A percentile compares a stretch with the other conserved stretches of the same genome.
phyloP scores from a whole-genome alignment of 2,797 vertebrate species.

The Helostoma temminkii region DNA sequence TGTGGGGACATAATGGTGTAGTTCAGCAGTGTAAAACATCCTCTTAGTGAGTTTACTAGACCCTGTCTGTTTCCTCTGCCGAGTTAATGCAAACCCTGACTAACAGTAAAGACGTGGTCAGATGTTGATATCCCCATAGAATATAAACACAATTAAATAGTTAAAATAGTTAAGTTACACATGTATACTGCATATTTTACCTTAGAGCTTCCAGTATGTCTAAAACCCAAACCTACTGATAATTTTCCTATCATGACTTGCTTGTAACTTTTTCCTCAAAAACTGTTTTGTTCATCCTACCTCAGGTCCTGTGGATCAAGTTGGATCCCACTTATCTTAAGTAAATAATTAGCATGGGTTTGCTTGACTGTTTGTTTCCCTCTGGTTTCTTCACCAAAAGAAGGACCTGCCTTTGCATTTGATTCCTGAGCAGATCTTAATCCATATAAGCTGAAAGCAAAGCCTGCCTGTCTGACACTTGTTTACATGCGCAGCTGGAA shows the following conservation, averaged over 20 bases:
- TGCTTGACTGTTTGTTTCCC: not conserved
- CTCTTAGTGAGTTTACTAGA: not conserved
- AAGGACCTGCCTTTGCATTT: not conserved
- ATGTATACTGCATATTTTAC: too few species aligned
- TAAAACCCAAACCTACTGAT: too few species aligned
- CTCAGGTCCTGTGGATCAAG: not conserved
- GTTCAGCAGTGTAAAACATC: not conserved
- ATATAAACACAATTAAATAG: too few species aligned
- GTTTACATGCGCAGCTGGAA: slow-evolving; percentile 7
- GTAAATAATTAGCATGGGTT: slow-evolving; percentile 3
- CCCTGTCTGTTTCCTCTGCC: too few species aligned
- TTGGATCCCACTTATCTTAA: not conserved
- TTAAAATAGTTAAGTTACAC: too few species aligned
- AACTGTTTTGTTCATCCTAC: not conserved
- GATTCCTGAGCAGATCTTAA: not conserved
- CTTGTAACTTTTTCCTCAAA: not conserved
- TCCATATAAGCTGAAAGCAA: slow-evolving; percentile 6
- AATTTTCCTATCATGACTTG: not conserved
- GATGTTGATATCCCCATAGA: too few species aligned
- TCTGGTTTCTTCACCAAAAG: not conserved
- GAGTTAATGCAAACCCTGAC: too few species aligned
- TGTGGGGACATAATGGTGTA: not conserved
- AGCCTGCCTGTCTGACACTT: not conserved
- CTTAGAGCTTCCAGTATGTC: too few species aligned
- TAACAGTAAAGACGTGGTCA: too few species aligned